Base-by-base conservation (phyloP, 2,888 invertebrate species). In the Conomelus anceps region DNA sequence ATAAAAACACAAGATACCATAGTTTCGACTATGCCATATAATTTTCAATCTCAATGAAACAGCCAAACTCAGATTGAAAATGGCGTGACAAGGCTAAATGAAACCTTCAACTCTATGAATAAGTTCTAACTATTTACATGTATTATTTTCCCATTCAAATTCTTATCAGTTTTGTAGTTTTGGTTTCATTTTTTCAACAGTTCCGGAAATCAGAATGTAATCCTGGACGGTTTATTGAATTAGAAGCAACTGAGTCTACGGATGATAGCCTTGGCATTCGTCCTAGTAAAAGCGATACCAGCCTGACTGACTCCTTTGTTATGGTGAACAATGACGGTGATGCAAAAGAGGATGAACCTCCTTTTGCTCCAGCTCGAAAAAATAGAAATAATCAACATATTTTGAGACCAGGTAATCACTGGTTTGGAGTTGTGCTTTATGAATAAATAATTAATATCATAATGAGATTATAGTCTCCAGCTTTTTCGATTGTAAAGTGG, bases 261-360 rank as follows among this genome's bases (percentile, higher is more conserved):
- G 90, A 90, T 86, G 91, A 91, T 6, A 63, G 88, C 24, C 63
- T 90, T 9, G 91, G 91, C 3, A 91, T 98, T 92, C 95, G 98
- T 88, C 95, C 97, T 11, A 98, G 98, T 93, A 98, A 98, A 94
- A 98, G 98, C 1, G 98, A 98, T 93, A 98, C 98, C 0, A 98
- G 98, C 92, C 95, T 98, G 22, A 97, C 97, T 0, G 98, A 98
- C 93, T 97, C 98, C 23, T 98, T 98, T 93, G 98, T 98, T 1
- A 95, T 98, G 91, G 95, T 98, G 26, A 91, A 90, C 22, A 91
- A 90, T 63, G 91, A 91, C 88, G 92, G 91, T 88, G 91, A 91
- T 91, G 91, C 88, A 34, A 88, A 91, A 88, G 93, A 93, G 92
- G 94, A 93, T 92, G 94, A 92, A 85, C 89, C 90, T 4, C 89